Base-by-base conservation (phyloP, 2,797 vertebrate genomes). In the Eulemur coronatus region DNA sequence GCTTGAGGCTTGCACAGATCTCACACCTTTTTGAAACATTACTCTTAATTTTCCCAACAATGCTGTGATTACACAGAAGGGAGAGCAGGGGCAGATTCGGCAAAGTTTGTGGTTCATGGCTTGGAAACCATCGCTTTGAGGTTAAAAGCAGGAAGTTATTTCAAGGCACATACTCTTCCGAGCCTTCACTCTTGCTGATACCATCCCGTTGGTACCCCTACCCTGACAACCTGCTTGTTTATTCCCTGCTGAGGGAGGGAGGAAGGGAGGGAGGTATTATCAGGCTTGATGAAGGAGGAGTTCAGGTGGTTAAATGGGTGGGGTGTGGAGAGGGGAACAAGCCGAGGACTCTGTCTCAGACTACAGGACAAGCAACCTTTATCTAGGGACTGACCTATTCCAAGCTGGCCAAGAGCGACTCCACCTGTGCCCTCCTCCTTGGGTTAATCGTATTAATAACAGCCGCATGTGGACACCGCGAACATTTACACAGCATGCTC, bases 31-130 rank as follows among this genome's bases (percentile, higher is more conserved):
- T 92, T 79, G 69, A 63, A 94, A n/a, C 17, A 67, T 79, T 35
- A 48, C 12, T 43, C 65, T 72, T 84, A 78, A 88, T 96, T 91
- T 33, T n/a, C 38, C 41, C 79, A 73, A 3, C 35, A 65, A 52
- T 18, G 26, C 8, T 38, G 2, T 69, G 50, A 22, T 57, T 59
- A 28, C 38, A 2, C 17, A 75, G 12, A 70, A 5, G 33, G 2
- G 1, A 15, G 38, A 22, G 2, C 5, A 4, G 15, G 67, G 35
- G 30, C 7, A 52, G 30, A 24, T 33, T 4, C 38, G 28, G 35
- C 38, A 28, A n/a, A 24, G 1, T 22, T 75, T 5, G 22, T 75
- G 17, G 7, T 33, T 63, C 24, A 24, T 33, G 43, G 38, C 24
- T 85, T 63, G 33, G 72, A 69, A 75, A 7, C 80, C n/a, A 52